Evolutionary conservation across 1,140 invertebrate species (phyloP), one percentile per base, ranked within the genome.

Genomic region (Cylas formicarius): DNA sequence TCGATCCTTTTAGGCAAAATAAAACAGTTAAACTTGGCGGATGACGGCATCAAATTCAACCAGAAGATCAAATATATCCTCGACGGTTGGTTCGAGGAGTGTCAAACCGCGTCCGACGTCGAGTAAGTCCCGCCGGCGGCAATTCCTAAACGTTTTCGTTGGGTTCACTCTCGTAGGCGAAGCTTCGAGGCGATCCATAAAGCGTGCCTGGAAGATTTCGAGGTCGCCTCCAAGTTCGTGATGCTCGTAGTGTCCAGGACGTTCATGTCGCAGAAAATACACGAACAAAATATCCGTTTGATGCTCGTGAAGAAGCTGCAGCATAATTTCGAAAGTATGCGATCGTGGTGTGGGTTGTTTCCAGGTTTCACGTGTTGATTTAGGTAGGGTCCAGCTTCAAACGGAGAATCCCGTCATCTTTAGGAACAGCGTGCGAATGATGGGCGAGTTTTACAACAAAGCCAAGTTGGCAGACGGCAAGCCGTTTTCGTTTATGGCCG

Each of bases 11-110:
- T 60, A 9, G 50, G 40, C 19, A 48, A 43, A 37, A 44, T 63
- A 7, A 52, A 47, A 24, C 37, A 52, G 22, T 31, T 61, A 11
- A 50, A 55, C 38, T 31, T 48, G 8, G 48, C 53, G 19, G 61
- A 63, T 53, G 59, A 63, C 53, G 58, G 57, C 13, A 63, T 61
- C 37, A 33, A 54, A 28, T 53, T 61, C 34, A 61, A 61, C 48
- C 57, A 61, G 43, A 63, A 63, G 39, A 50, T 60, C 5, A 55
- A 52, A 41, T 43, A 55, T 37, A 56, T 61, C 17, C 42, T 52
- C 17, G 53, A 63, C 32, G 34, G 20, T n/a, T 60, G 56, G 49
- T 29, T 35, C 7, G 21, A 56, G 32, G 48, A 47, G 20, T 63
- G 61, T 41, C 18, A 46, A 22, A 55, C 37, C 17, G 26, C 35